Conservation (phyloP, 2,797 vertebrate genomes). For the Malurus splendens region DNA sequence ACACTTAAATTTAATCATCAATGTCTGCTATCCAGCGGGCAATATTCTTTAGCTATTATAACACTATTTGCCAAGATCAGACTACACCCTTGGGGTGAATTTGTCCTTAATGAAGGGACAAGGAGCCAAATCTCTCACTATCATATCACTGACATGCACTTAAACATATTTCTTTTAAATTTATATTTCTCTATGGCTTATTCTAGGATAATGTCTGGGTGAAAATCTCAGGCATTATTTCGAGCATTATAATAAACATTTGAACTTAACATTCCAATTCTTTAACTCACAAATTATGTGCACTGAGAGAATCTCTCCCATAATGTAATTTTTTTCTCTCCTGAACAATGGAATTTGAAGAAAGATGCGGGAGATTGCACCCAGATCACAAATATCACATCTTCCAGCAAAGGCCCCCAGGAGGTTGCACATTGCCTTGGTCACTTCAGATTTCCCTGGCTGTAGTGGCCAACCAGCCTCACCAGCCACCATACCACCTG, state of each 20-base stretch:
- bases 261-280: neutral
- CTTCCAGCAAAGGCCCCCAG: neutral
- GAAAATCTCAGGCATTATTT: slow-evolving; percentile 43
- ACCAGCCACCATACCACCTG: neutral
- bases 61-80: slow-evolving; percentile 79
- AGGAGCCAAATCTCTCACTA: slow-evolving; percentile 57
- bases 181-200: slow-evolving; percentile 53
- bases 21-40: slow-evolving; percentile 78
- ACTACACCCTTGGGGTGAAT: slow-evolving; percentile 82
- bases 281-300: neutral
- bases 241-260: slow-evolving; percentile 40
- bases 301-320: neutral
- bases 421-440: neutral
- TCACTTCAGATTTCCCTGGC: neutral
- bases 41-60: slow-evolving; percentile 77
- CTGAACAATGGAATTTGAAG: neutral
- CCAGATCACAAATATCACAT: neutral
- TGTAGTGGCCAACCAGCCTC: neutral
- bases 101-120: slow-evolving; percentile 83
- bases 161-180: slow-evolving; percentile 52
- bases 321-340: neutral
- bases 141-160: slow-evolving; percentile 45
- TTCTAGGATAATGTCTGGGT: slow-evolving; percentile 34
- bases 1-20: slow-evolving; percentile 84
- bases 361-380: neutral